Percentiles rank a stretch among this genome's conserved stretches.
Evolutionary conservation across 2,797 vertebrate genomes (phyloP).

Genomic region (Pangasius larnaudii): DNA sequence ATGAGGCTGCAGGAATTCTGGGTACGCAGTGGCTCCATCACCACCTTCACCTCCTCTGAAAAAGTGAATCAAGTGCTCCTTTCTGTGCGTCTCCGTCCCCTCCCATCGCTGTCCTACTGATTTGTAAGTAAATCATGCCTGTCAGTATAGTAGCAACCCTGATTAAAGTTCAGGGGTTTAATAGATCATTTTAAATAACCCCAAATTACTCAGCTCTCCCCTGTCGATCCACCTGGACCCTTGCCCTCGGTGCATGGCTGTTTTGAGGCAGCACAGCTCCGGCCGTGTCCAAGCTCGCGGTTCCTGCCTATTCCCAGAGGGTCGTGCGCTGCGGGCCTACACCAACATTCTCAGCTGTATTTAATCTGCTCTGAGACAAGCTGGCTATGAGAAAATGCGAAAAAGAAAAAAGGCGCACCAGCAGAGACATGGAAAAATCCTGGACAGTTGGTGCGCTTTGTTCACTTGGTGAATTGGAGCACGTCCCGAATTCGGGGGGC

Average conservation of each 20-base stretch:
- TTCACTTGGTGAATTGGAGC: slow-evolving; percentile 91
- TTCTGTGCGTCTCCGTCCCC: slow-evolving; percentile 71
- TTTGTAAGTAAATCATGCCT: slow-evolving; percentile 87
- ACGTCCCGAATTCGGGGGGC: slow-evolving; percentile 80
- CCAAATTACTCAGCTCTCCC: slow-evolving; percentile 88
- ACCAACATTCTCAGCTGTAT: slow-evolving; percentile 99
- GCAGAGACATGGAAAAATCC: slow-evolving; percentile 84
- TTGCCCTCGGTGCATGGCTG: slow-evolving; percentile 90
- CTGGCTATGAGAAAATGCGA: slow-evolving; percentile 95
- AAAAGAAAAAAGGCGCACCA: slow-evolving; percentile 78
- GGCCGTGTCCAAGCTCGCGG: slow-evolving; percentile 91
- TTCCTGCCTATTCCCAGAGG: slow-evolving; percentile 99
- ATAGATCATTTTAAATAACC: slow-evolving; percentile 96
- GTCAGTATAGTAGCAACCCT: slow-evolving; percentile 92
- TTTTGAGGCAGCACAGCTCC: slow-evolving; percentile 85
- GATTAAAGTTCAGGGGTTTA: slow-evolving; percentile 99
- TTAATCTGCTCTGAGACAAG: slow-evolving; percentile 99
- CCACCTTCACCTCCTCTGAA: slow-evolving; percentile 59
- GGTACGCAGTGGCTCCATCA: slow-evolving; percentile 54
- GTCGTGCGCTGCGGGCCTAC: slow-evolving; percentile 84
- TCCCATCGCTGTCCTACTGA: slow-evolving; percentile 77
- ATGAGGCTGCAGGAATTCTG: slow-evolving; percentile 57
- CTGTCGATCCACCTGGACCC: slow-evolving; percentile 93
- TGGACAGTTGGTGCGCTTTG: slow-evolving; percentile 89
- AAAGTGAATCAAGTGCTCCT: slow-evolving; percentile 75